Percentiles rank a stretch among this genome's conserved stretches.
Evolutionary conservation across 2,888 invertebrate species (phyloP).

Genomic region (Parnassius orleans): DNA sequence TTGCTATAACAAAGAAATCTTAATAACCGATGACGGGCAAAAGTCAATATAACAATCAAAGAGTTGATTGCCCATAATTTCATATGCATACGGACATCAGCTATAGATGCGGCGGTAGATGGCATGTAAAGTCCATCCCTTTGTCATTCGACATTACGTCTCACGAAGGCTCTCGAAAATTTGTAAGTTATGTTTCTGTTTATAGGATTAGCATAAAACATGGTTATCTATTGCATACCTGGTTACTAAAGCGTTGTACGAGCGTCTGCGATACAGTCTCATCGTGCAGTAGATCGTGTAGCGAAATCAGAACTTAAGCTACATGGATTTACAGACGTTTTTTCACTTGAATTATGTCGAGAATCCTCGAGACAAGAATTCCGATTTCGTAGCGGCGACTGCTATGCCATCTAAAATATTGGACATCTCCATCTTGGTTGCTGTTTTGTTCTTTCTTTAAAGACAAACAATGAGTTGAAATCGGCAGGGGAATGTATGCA

Average conservation of each 20-base stretch:
- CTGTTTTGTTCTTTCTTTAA: slow-evolving; percentile 75
- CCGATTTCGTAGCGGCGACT: slow-evolving; percentile 75
- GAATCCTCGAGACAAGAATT: slow-evolving; percentile 72
- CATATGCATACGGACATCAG: slow-evolving; percentile 47
- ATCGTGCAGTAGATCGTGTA: slow-evolving; percentile 44
- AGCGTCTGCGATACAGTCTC: slow-evolving; percentile 61
- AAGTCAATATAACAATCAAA: slow-evolving; percentile 76
- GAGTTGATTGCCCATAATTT: slow-evolving; percentile 75
- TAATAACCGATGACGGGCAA: slow-evolving; percentile 79
- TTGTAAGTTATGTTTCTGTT: slow-evolving; percentile 72
- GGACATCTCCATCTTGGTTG: slow-evolving; percentile 79
- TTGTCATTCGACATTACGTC: slow-evolving; percentile 45
- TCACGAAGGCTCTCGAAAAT: slow-evolving; percentile 63
- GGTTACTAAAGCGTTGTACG: slow-evolving; percentile 72
- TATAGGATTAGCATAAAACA: slow-evolving; percentile 74
- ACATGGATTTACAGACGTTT: slow-evolving; percentile 50
- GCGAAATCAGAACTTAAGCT: slow-evolving; percentile 53
- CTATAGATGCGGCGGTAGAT: slow-evolving; percentile 25
- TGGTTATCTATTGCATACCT: slow-evolving; percentile 76
- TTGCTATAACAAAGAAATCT: slow-evolving; percentile 80
- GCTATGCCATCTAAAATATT: slow-evolving; percentile 81
- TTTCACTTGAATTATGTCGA: slow-evolving; percentile 38
- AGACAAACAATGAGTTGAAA: slow-evolving; percentile 76
- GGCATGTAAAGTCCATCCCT: slow-evolving; percentile 51
- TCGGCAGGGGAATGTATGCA: slow-evolving; percentile 75